Percentiles rank a stretch among this genome's conserved stretches.
phyloP scores from a whole-genome alignment of 2,888 invertebrate genomes.

The Netelia inedita region DNA sequence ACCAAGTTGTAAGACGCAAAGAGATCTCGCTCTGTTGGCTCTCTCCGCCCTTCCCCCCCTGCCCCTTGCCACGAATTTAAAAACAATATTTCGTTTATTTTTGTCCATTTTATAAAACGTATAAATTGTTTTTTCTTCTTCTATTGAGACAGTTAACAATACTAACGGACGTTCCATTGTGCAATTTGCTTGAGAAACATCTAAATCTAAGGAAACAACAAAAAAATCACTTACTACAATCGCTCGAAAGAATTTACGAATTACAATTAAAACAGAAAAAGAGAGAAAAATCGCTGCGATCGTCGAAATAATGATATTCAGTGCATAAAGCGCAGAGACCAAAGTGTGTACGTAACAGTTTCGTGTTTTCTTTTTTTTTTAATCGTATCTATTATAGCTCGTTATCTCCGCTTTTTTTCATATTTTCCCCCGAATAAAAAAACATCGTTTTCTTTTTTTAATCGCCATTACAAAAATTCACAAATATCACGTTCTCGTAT shows the following conservation, averaged over 20 bases:
- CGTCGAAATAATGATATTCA: conserved; percentile 12
- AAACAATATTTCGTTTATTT: conserved; percentile 2
- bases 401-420: background rate
- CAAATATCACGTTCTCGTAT: conserved; percentile 2
- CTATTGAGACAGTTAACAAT: conserved; percentile 74
- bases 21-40: conserved; percentile 34
- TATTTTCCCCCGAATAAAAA: background rate
- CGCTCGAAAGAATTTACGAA: conserved; percentile 60
- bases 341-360: conserved; percentile 27
- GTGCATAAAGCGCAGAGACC: conserved; percentile 32
- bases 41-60: background rate
- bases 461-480: background rate
- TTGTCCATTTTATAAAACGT: conserved; percentile 17
- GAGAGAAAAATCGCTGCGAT: conserved; percentile 10
- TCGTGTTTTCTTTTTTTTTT: background rate
- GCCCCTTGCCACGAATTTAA: background rate
- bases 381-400: background rate
- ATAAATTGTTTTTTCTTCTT: conserved; percentile 63
- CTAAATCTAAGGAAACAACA: conserved; percentile 62
- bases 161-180: conserved; percentile 76
- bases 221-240: conserved; percentile 84
- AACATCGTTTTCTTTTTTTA: background rate
- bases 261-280: conserved; percentile 15
- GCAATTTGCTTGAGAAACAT: conserved; percentile 67
- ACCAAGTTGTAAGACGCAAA: conserved; percentile 29